Evolutionary conservation across 2,888 invertebrate genomes (phyloP).

Genomic region (Cryptocephalus primarius): DNA sequence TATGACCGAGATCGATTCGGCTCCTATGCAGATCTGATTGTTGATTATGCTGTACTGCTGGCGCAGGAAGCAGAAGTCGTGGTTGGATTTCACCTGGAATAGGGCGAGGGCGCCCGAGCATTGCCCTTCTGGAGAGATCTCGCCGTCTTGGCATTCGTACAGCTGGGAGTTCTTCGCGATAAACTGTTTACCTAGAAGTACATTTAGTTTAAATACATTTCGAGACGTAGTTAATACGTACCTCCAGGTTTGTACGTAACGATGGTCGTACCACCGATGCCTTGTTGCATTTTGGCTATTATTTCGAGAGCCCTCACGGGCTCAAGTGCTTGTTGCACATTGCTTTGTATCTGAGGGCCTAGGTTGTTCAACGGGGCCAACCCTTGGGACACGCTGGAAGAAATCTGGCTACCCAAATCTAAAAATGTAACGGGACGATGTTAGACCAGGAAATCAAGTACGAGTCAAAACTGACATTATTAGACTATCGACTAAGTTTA

Average conservation of each 20-base stretch:
- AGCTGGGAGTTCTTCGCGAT: slow-evolving; percentile 6
- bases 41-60: slow-evolving; percentile 6
- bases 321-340: slow-evolving; percentile 11
- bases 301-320: slow-evolving; percentile 16
- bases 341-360: slow-evolving; percentile 10
- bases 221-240: slow-evolving; percentile 2
- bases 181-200: slow-evolving; percentile 12
- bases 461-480: too few relatives aligned
- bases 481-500: too few relatives aligned
- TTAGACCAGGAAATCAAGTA: too few relatives aligned
- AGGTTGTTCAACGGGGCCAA: slow-evolving; percentile 8
- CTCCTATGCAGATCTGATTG: slow-evolving; percentile 11
- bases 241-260: slow-evolving; percentile 12
- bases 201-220: background rate
- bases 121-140: slow-evolving; percentile 5
- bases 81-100: slow-evolving; percentile 6
- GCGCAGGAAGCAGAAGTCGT: slow-evolving; percentile 12
- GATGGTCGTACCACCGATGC: slow-evolving; percentile 15
- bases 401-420: slow-evolving; percentile 6
- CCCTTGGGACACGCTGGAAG: slow-evolving; percentile 1
- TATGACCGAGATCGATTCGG: background rate
- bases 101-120: slow-evolving; percentile 9
- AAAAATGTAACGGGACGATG: background rate
- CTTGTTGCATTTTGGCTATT: slow-evolving; percentile 10
- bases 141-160: slow-evolving; percentile 5